Base-by-base conservation (phyloP, 2,113 vertebrate species). In the Vidua macroura region DNA sequence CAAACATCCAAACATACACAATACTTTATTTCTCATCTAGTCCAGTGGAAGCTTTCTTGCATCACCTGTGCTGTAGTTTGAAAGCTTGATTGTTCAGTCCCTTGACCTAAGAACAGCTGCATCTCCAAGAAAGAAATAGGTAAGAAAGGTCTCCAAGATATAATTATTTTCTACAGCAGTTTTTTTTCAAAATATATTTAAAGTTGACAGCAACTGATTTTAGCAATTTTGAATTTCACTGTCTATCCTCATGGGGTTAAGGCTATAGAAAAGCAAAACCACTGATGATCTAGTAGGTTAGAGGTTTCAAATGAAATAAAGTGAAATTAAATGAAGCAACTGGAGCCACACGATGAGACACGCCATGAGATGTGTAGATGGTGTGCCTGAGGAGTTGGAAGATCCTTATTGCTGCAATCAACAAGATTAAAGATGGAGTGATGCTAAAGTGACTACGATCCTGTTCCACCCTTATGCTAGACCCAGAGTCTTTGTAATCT, bases 1-100 rank as follows among this genome's bases (percentile, higher is more conserved):
- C n/a, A 63, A 66, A 19, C 13, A 37, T 41, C 25, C 15, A 56
- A 82, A 63, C 1, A 1, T 28, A 27, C 11, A 4, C 1, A 1
- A 66, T 52, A 49, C 25, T 37, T 64, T 51, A 19, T 37, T 49
- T 55, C 17, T 69, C 25, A 49, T 56, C 11, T 63, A 43, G 25
- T 69, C 41, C 35, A 55, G 21, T 23, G 31, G 41, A 77, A 55
- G 55, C 25, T 41, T 66, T 72, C 51, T 74, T 56, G 25, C 49
- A 37, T 77, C 15, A 30, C 13, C 10, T 31, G 0, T 1, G 1
- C 48, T 56, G 1, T 24, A 48, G 27, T 63, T 84, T 48, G 46
- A 81, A 86, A 84, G 52, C 21, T n/a, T 81, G 39, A 6, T 43
- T 67, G 9, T 67, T 64, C 44, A 41, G 24, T 48, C 30, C 13